phyloP scores from a whole-genome alignment of 2,888 invertebrate species.

The Apodemia mormo region DNA sequence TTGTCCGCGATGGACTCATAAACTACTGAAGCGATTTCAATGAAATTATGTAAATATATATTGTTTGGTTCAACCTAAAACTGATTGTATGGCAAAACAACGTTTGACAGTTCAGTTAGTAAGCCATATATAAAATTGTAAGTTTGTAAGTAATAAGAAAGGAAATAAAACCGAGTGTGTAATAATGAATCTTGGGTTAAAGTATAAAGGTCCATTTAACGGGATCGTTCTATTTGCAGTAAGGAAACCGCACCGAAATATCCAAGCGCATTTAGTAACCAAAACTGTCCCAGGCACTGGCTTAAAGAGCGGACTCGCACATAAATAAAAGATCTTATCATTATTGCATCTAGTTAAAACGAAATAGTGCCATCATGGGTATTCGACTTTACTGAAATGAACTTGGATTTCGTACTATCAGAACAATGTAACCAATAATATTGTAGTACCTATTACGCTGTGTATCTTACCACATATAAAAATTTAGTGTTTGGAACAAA shows the following conservation, averaged over 20 bases:
- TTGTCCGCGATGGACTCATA: no score
- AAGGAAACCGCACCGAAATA: conserved; percentile 39
- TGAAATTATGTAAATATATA: no score
- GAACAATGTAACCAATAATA: not conserved
- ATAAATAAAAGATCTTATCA: conserved; percentile 28
- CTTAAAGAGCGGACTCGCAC: conserved; percentile 20
- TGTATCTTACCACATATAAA: no score
- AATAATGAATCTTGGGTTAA: conserved; percentile 1
- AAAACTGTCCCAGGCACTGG: conserved; percentile 33
- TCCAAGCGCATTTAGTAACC: conserved; percentile 34
- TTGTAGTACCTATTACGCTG: not conserved
- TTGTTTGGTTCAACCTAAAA: no score
- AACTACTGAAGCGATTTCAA: no score
- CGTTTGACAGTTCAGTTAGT: no score
- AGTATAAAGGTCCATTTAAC: conserved; percentile 27
- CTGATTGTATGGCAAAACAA: no score
- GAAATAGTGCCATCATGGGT: conserved; percentile 18
- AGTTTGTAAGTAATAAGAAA: not conserved
- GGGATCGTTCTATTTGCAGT: conserved; percentile 42
- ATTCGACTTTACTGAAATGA: conserved; percentile 14
- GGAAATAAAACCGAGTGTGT: not conserved
- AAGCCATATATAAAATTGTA: not conserved
- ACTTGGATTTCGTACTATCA: not conserved
- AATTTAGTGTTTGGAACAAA: no score
- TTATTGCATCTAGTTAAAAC: conserved; percentile 22